These are phyloP conservation scores for Pedionomus torquatus DNA, from an alignment of 2,113 vertebrate genomes.

Conservation along the genomic window DNA sequence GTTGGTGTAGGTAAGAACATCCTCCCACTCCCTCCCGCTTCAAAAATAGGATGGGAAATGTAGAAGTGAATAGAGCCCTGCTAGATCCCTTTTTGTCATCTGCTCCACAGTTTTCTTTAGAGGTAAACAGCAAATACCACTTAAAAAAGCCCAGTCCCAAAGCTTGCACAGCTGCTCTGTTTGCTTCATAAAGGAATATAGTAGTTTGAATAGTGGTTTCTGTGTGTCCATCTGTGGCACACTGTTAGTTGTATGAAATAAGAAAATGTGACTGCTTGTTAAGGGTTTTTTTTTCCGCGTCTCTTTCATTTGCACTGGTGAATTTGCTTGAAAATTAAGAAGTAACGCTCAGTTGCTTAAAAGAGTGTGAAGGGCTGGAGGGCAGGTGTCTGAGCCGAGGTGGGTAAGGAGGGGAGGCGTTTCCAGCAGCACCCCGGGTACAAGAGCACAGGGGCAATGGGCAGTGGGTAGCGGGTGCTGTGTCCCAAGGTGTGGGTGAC, in stretches of 20 bases:
- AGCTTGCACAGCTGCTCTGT: background rate
- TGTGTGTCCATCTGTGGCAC: background rate
- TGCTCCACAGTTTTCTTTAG: too few relatives aligned
- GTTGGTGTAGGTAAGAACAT: background rate
- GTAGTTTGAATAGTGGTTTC: background rate
- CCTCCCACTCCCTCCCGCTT: background rate
- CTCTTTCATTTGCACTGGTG: background rate
- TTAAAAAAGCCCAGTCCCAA: background rate
- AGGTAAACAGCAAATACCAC: background rate
- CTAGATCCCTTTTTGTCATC: too few relatives aligned
- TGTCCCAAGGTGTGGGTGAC: background rate
- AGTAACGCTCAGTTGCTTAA: background rate
- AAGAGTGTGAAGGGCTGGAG: background rate
- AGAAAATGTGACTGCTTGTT: background rate
- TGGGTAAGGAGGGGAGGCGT: background rate
- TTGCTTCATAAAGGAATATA: fast-evolving
- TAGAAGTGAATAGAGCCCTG: too few relatives aligned
- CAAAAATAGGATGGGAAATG: background rate
- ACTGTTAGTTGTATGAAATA: background rate
- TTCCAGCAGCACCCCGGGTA: background rate
- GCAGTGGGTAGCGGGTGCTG: background rate
- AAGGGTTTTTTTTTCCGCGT: background rate
- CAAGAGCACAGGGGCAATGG: fast-evolving
- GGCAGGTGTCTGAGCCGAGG: background rate
- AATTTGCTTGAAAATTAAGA: background rate